phyloP scores from a whole-genome alignment of 2,888 invertebrate species.

The Ramazzottius varieornatus region DNA sequence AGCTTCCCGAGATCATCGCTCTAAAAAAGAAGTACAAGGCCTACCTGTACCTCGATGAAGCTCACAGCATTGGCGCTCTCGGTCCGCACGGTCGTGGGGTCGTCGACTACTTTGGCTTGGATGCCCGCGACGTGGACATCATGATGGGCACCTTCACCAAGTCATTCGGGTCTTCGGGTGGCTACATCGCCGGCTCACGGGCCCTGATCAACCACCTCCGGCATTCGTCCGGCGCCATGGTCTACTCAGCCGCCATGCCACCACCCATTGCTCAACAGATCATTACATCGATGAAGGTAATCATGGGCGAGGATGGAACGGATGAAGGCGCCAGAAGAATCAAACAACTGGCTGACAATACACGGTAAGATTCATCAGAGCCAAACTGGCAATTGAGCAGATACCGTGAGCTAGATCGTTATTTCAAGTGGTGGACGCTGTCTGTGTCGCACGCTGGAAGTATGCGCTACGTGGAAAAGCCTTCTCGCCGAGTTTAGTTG shows the following conservation, averaged over 20 bases:
- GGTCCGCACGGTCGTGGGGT: conserved; percentile 63
- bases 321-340: not conserved
- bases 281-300: not conserved
- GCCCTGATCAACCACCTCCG: not conserved
- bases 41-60: conserved; percentile 86
- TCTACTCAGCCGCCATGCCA: not conserved
- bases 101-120: conserved; percentile 53
- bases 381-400: too few relatives aligned
- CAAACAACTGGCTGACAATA: not conserved
- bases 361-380: too few relatives aligned
- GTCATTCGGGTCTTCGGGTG: conserved; percentile 87
- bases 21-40: conserved; percentile 81
- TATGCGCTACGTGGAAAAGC: too few relatives aligned
- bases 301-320: not conserved
- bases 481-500: too few relatives aligned
- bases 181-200: conserved; percentile 63
- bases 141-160: conserved; percentile 98
- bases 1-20: conserved; percentile 56
- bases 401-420: too few relatives aligned
- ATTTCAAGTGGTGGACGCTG: too few relatives aligned
- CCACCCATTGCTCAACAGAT: not conserved
- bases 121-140: conserved; percentile 54
- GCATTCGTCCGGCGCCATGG: not conserved
- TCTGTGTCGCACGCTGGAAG: too few relatives aligned
- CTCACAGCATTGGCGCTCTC: conserved; percentile 84